Base-by-base conservation (phyloP, 2,888 invertebrate genomes). In the Caprella mutica region DNA sequence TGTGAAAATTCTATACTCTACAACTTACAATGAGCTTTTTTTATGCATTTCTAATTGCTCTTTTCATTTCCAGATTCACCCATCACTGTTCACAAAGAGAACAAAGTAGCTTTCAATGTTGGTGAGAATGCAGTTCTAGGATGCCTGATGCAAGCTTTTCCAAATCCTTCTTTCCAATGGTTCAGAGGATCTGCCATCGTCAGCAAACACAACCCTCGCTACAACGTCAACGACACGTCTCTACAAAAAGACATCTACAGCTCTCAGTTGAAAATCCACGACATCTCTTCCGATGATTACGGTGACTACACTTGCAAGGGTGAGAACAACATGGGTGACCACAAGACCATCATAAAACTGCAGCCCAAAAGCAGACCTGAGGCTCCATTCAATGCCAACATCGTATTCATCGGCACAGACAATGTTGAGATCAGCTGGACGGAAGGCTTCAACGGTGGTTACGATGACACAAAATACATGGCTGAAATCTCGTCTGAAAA, bases 151-250 rank as follows among this genome's bases (percentile, higher is more conserved):
- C 87, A 89, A 70, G 89, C 92, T 0, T 92, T 88, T 73, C 92
- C 92, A 0, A 85, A 87, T 69, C 91, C 92, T 0, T 88, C 88
- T 70, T 90, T 92, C 73, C 88, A 90, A 69, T 93, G 92, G 92
- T 61, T 57, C 21, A 52, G 55, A 9, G 61, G 56, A 23, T 89
- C 89, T 0, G 82, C 87, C 43, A 87, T 88, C 3, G 84, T 85
- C 56, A 89, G 90, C 69, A 86, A 86, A 4, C 63, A 66, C 3
- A 82, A 83, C 0, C 88, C 86, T 2, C 77, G 89, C 52, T 61
- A 56, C 53, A 17, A 26, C 21, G 46, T 43, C 21, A 61, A 58
- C 30, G 30, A 59, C 30, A 66, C 56, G 6, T 30, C 35, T 46
- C 55, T 52, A 44, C 61, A 44, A n/a, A 64, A 65, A 19, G 63